A percentile compares a stretch with the other conserved stretches of the same genome.
Conservation (phyloP, 2,888 invertebrate species). For the Dolomedes plantarius region DNA sequence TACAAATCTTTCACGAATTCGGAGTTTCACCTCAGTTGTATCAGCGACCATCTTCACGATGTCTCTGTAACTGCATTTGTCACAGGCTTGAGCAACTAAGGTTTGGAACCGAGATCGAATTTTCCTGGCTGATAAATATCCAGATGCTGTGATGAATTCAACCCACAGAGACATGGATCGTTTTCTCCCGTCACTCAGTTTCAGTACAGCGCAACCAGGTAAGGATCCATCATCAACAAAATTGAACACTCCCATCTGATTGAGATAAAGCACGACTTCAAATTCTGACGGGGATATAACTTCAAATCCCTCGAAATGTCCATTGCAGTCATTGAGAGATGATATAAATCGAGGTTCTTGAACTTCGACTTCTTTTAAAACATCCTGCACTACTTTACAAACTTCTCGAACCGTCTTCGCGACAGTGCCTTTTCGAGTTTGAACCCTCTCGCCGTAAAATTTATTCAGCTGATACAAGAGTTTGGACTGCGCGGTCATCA, state of each 20-base stretch:
- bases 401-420: constrained; percentile 92
- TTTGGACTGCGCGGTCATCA: constrained; percentile 94
- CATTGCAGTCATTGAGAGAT: constrained; percentile 88
- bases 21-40: constrained; percentile 92
- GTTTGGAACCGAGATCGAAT: constrained; percentile 95
- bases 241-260: constrained; percentile 98
- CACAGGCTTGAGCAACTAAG: constrained; percentile 86
- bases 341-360: constrained; percentile 96
- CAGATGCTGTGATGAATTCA: constrained; percentile 97
- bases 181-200: constrained; percentile 93
- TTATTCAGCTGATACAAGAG: constrained; percentile 96
- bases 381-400: constrained; percentile 93
- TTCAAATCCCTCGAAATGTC: constrained; percentile 90
- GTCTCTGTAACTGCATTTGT: constrained; percentile 93
- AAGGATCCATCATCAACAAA: constrained; percentile 96
- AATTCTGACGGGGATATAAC: constrained; percentile 95
- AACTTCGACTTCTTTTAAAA: constrained; percentile 94
- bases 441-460: constrained; percentile 93
- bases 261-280: constrained; percentile 94
- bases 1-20: constrained; percentile 90
- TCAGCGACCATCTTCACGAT: constrained; percentile 95
- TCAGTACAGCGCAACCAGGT: constrained; percentile 94
- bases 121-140: constrained; percentile 94
- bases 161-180: constrained; percentile 98
- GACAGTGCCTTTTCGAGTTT: constrained; percentile 88